Conservation (phyloP, 2,888 invertebrate genomes). For the Apotomis turbidana region DNA sequence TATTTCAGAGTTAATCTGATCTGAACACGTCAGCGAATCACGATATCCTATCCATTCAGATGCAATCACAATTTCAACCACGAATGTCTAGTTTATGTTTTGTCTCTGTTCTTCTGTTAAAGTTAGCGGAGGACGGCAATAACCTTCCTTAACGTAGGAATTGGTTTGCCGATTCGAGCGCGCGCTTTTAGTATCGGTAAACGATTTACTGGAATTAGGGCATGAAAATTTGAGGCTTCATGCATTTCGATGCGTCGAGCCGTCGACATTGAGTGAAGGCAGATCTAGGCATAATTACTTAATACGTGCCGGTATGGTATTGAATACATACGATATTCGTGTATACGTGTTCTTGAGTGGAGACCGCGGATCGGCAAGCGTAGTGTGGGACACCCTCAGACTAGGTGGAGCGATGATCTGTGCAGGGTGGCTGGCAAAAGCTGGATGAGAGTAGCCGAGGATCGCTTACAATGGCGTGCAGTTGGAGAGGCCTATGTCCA, state of each 20-base stretch:
- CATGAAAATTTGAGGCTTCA: conserved; percentile 35
- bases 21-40: conserved; percentile 44
- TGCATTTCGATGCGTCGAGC: conserved; percentile 31
- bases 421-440: too few relatives aligned
- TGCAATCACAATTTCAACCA: not conserved
- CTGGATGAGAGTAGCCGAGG: too few relatives aligned
- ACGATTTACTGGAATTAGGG: conserved; percentile 40
- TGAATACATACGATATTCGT: not conserved
- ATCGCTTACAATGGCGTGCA: too few relatives aligned
- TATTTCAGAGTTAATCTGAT: conserved; percentile 48
- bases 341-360: too few relatives aligned
- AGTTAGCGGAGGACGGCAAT: conserved; percentile 15
- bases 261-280: conserved; percentile 2
- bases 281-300: not conserved
- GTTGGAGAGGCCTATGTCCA: too few relatives aligned
- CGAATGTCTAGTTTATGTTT: conserved; percentile 4
- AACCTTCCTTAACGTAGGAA: conserved; percentile 10
- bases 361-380: too few relatives aligned
- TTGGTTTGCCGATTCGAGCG: conserved; percentile 6
- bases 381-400: too few relatives aligned
- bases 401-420: too few relatives aligned
- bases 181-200: conserved; percentile 28
- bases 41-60: conserved; percentile 19
- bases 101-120: conserved; percentile 13
- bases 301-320: not conserved